These are phyloP conservation scores for Recurvirostra avosetta DNA, from an alignment of 2,113 vertebrate genomes.

Conservation along the genomic window DNA sequence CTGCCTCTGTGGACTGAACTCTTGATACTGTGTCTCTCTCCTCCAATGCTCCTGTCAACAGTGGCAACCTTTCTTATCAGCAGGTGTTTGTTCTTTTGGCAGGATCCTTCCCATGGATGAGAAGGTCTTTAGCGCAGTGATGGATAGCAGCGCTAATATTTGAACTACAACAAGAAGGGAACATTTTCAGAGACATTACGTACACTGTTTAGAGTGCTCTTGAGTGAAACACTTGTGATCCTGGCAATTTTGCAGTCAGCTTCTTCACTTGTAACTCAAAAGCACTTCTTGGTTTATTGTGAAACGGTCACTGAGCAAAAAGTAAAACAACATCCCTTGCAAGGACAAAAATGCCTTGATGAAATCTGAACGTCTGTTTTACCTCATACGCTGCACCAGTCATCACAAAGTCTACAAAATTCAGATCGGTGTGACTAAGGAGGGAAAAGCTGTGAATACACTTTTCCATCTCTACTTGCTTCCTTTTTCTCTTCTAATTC, in stretches of 20 bases:
- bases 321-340: neutral
- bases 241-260: neutral
- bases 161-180: neutral
- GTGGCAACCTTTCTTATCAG: neutral
- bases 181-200: accelerated
- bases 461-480: neutral
- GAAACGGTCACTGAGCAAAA: neutral
- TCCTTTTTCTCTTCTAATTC: neutral
- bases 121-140: neutral
- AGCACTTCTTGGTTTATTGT: neutral
- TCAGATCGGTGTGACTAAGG: neutral
- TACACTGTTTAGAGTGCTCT: neutral
- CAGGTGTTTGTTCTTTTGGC: neutral
- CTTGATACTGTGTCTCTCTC: neutral
- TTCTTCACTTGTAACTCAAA: neutral
- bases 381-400: neutral
- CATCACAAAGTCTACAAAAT: neutral
- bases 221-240: neutral
- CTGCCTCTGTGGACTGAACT: neutral
- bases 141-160: neutral
- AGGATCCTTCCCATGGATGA: neutral
- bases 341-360: neutral
- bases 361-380: neutral
- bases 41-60: neutral
- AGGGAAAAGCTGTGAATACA: neutral